Base-by-base conservation (phyloP, 64 coral and sea anemone species). In the Montipora capricornis region DNA sequence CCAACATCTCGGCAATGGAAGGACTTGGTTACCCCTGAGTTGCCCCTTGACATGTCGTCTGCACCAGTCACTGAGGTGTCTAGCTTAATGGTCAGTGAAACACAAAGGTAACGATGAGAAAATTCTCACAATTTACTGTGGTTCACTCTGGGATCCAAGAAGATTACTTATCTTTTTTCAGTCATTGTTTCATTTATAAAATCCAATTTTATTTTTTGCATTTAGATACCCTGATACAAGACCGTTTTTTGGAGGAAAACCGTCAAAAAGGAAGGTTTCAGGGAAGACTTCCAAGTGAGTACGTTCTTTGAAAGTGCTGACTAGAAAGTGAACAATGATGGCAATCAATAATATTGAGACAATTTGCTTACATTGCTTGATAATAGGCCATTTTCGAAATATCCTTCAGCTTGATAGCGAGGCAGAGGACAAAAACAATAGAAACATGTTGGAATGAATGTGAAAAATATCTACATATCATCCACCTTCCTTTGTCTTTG, bases 1-100 rank as follows among this genome's bases (percentile, higher is more conserved):
- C 64, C 46, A 44, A 86, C 45, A 86, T 86, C 82, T 71, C 29
- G 47, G 67, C 46, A 24, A 68, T 93, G 92, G 92, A 88, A 52
- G 20, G 85, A 80, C 5, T 61, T 93, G 57, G 75, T 88, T 26
- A 93, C 92, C 45, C 92, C 92, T 87, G 12, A 88, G 68, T 20
- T 93, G 37, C 92, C 92, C 10, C 19, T 92, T 49, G 73, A 60
- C 20, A 2, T 89, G 9, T 45, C 82, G 6, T 50, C 45, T 49
- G 44, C 7, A 73, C 37, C 5, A 16, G 26, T 11, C 3, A 20
- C 44, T 19, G 12, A 82, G 20, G 15, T 45, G 57, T 82, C 80
- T 16, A 66, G 55, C 37, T 82, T 57, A 78, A 78, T 5, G 15
- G 6, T 19, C 15, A 47, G 14, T 44, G 26, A 1, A 12, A 20